Evolutionary conservation across 2,888 invertebrate genomes (phyloP).

Genomic region (Aspidiotus rigidus): DNA sequence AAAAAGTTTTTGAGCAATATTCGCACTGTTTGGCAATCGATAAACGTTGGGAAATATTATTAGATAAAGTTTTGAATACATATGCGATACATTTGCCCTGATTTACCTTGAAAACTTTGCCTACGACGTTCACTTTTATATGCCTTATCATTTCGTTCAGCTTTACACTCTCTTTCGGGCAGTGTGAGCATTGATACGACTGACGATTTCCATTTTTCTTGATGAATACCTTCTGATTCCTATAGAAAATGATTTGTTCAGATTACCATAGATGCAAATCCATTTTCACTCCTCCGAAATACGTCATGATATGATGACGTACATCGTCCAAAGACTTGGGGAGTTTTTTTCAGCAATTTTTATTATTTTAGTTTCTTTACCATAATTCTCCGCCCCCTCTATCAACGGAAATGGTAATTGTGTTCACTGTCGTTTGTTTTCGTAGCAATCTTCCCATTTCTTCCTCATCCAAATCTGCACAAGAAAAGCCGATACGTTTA

Average conservation of each 20-base stretch:
- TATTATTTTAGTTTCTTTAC: not conserved
- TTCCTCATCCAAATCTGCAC: conserved; percentile 24
- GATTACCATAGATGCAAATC: not conserved
- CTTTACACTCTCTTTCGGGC: conserved; percentile 59
- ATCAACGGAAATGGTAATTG: conserved; percentile 7
- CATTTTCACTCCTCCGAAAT: not conserved
- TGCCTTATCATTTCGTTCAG: conserved; percentile 63
- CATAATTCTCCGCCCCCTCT: conserved; percentile 9
- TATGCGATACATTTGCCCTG: too few relatives aligned
- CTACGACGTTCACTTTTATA: conserved; percentile 57
- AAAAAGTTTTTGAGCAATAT: conserved; percentile 50
- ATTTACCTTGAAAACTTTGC: conserved; percentile 56
- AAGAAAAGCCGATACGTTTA: not conserved
- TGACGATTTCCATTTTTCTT: conserved; percentile 51
- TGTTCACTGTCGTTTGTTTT: conserved; percentile 19
- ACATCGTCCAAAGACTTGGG: too few relatives aligned
- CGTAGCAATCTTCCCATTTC: conserved; percentile 10
- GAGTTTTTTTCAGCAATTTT: not conserved
- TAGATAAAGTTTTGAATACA: too few relatives aligned
- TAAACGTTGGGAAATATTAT: not conserved
- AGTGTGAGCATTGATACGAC: conserved; percentile 58
- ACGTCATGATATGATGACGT: not conserved
- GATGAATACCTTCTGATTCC: conserved; percentile 44
- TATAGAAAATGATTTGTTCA: not conserved
- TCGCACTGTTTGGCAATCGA: conserved; percentile 45